Evolutionary conservation across 2,797 vertebrate genomes (phyloP).

Genomic region (Poecilia wingei): DNA sequence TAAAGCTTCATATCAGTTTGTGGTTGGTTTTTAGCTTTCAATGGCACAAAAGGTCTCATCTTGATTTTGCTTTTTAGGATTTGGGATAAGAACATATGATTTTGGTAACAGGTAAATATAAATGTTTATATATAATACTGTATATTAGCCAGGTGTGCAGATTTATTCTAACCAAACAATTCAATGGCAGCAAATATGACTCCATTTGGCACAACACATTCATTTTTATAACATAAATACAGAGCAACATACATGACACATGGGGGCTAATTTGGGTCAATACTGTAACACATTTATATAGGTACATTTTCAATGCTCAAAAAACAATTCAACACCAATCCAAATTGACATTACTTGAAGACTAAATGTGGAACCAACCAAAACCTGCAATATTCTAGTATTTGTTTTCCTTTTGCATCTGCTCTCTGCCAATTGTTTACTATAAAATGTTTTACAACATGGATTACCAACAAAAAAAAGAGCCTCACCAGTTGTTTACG

Average conservation of each 20-base stretch:
- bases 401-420: not conserved
- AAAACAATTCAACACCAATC: not conserved
- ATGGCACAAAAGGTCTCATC: not conserved
- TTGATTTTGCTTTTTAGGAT: not conserved
- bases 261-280: not conserved
- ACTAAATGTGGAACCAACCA: not conserved
- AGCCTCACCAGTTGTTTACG: not conserved
- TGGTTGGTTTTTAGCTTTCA: not conserved
- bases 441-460: not conserved
- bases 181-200: not conserved
- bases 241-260: not conserved
- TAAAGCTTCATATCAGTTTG: not conserved
- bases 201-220: not conserved
- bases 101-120: not conserved
- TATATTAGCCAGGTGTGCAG: not conserved
- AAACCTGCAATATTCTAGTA: not conserved
- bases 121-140: no score
- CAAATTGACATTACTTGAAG: not conserved
- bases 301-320: not conserved
- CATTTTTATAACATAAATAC: not conserved
- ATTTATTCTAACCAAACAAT: not conserved
- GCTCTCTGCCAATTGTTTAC: not conserved
- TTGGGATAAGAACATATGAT: not conserved
- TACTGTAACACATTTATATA: not conserved
- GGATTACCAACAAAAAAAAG: not conserved